Conservation (phyloP, 2,797 vertebrate species). For the Adelosebastes latens region DNA sequence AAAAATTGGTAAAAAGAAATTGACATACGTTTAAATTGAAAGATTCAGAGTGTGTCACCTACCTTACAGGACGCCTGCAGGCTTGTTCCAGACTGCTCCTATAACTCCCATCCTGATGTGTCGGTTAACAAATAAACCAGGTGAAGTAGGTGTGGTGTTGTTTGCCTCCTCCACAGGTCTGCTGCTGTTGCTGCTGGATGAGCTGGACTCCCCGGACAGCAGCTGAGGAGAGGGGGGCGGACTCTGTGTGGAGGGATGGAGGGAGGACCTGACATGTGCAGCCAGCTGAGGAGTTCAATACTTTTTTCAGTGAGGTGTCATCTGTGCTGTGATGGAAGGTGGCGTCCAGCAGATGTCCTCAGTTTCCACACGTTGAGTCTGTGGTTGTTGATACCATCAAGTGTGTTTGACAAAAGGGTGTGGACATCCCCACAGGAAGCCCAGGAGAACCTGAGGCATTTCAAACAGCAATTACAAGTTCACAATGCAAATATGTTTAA, state of each 20-base stretch:
- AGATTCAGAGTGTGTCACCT: slow-evolving; percentile 1
- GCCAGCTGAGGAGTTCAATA: background rate
- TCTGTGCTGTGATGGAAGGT: slow-evolving; percentile 4
- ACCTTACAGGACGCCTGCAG: slow-evolving; percentile 33
- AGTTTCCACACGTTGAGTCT: background rate
- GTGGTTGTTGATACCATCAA: fast-evolving
- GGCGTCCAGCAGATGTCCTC: slow-evolving; percentile 60
- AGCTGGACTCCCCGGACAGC: background rate
- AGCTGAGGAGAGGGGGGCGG: slow-evolving; percentile 39
- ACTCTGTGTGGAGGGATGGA: background rate
- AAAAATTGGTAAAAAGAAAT: background rate
- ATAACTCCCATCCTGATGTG: slow-evolving; percentile 5
- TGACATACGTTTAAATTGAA: background rate
- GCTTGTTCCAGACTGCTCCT: background rate
- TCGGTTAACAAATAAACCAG: background rate
- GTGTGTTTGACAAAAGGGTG: slow-evolving; percentile 63
- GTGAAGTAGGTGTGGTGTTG: background rate
- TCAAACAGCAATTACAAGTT: slow-evolving; percentile 8
- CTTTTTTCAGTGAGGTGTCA: background rate
- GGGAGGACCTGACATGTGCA: slow-evolving; percentile 10
- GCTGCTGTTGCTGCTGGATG: slow-evolving; percentile 44
- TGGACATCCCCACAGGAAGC: slow-evolving; percentile 7
- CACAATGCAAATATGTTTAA: background rate
- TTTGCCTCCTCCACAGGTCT: slow-evolving; percentile 24
- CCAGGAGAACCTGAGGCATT: background rate